A percentile compares a stretch with the other conserved stretches of the same genome.
Conservation (phyloP, 2,888 invertebrate genomes). For the Philopedon plagiatum region DNA sequence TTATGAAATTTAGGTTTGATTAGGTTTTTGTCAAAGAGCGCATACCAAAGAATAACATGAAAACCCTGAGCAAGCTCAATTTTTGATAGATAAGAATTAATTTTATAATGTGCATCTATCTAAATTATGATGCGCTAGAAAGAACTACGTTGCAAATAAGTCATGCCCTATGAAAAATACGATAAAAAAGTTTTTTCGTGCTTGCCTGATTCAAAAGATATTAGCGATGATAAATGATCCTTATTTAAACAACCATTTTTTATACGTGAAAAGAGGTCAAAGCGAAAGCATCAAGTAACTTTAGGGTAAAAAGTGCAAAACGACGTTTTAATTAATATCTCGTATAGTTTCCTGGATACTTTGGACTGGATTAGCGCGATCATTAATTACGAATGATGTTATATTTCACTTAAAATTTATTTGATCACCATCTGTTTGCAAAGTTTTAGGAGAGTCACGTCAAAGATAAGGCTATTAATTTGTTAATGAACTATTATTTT, state of each 20-base stretch:
- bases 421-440: slow-evolving; percentile 33
- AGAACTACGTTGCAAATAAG: no score
- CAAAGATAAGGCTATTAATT: background rate
- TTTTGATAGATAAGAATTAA: no score
- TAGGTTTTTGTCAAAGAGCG: no score
- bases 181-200: background rate
- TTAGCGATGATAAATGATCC: slow-evolving; percentile 9
- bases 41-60: no score
- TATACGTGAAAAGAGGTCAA: slow-evolving; percentile 10
- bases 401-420: slow-evolving; percentile 32
- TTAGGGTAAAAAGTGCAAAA: slow-evolving; percentile 14
- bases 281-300: slow-evolving; percentile 3
- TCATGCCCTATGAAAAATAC: no score
- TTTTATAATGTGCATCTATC: no score
- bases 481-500: no score
- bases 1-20: no score
- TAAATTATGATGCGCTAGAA: no score
- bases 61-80: no score
- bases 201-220: background rate
- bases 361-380: slow-evolving; percentile 20
- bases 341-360: slow-evolving; percentile 23
- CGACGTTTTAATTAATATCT: slow-evolving; percentile 20
- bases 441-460: slow-evolving; percentile 20
- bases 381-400: slow-evolving; percentile 27
- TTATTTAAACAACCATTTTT: slow-evolving; percentile 6